Evolutionary conservation across 2,113 vertebrate genomes (phyloP).

Genomic region (Hoplias malabaricus): DNA sequence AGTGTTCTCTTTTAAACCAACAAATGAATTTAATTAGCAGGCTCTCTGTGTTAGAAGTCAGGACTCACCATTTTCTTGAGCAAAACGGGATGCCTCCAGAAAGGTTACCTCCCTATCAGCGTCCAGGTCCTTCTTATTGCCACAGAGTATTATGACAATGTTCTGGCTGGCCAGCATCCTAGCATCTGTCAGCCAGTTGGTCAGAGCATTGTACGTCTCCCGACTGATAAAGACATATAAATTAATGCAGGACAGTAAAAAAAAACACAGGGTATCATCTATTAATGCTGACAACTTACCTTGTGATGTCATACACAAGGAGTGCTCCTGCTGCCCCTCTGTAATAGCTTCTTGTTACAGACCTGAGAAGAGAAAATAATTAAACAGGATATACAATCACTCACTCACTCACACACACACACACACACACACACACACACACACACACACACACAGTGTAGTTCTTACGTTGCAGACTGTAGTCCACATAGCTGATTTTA

Average conservation of each 20-base stretch:
- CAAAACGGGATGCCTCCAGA: constrained; percentile 88
- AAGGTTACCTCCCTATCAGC: constrained; percentile 90
- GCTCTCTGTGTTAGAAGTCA: not conserved
- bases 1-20: not conserved
- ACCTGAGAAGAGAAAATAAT: constrained; percentile 68
- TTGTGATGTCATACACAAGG: constrained; percentile 91
- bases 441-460: no score
- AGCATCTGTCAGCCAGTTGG: constrained; percentile 89
- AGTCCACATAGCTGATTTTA: no score
- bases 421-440: no score
- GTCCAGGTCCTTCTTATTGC: constrained; percentile 93
- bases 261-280: not conserved
- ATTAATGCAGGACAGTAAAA: not conserved
- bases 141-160: constrained; percentile 90
- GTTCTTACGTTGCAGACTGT: no score
- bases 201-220: constrained; percentile 90
- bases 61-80: constrained; percentile 85
- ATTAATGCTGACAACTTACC: constrained; percentile 63
- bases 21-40: not conserved
- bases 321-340: constrained; percentile 90
- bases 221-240: constrained; percentile 68
- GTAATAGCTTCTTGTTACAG: constrained; percentile 92
- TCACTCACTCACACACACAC: no score
- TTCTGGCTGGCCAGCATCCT: constrained; percentile 91
- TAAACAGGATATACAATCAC: no score